Conservation (phyloP, 2,888 invertebrate species). For the Epiblema foenella region DNA sequence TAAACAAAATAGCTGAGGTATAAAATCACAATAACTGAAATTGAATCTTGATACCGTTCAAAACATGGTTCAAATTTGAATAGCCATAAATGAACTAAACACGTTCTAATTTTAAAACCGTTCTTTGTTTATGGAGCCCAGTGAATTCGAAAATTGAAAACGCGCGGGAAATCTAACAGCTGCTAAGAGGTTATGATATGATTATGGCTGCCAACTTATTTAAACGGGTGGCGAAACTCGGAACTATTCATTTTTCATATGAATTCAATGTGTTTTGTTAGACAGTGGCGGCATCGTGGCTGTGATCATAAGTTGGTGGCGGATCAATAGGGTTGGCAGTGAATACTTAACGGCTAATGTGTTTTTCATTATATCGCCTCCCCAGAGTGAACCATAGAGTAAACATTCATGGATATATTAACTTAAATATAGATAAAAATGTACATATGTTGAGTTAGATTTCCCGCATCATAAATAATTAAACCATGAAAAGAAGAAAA, state of each 20-base stretch:
- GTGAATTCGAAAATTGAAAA: constrained; percentile 52
- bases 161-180: constrained; percentile 71
- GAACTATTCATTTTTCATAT: not conserved
- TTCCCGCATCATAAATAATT: too few species aligned
- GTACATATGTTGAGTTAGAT: too few species aligned
- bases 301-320: not conserved
- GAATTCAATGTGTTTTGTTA: not conserved
- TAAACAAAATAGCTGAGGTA: not conserved
- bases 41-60: not conserved
- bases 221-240: not conserved
- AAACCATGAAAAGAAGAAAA: too few species aligned
- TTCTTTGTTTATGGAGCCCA: constrained; percentile 45
- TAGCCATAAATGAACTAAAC: not conserved
- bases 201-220: constrained; percentile 18
- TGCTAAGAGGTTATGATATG: constrained; percentile 50
- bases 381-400: constrained; percentile 5
- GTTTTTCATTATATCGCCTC: constrained; percentile 26
- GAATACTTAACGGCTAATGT: constrained; percentile 26
- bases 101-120: not conserved
- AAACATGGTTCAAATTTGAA: not conserved
- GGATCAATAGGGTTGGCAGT: constrained; percentile 23
- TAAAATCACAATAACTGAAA: not conserved
- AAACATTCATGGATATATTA: constrained; percentile 4
- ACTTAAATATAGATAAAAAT: not conserved
- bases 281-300: not conserved